These are phyloP conservation scores for Atractosteus spatula DNA, from an alignment of 2,113 vertebrate species.

Conservation along the genomic window DNA sequence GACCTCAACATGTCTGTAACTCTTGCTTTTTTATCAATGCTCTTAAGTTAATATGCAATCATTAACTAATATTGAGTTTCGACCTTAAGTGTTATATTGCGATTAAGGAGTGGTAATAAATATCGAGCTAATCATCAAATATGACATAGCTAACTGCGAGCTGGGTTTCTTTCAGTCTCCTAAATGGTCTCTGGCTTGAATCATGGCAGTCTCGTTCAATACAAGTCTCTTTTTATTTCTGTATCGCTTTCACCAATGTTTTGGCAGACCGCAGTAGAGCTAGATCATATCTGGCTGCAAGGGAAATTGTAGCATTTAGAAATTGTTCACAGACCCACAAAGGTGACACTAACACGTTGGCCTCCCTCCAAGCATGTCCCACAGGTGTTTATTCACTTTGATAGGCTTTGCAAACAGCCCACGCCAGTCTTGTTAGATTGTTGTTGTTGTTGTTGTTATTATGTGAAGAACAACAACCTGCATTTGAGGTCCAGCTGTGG, in stretches of 20 bases:
- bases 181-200: background rate
- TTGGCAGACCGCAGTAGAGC: background rate
- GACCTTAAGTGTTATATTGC: background rate
- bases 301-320: background rate
- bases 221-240: background rate
- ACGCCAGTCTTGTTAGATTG: too few species aligned
- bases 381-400: too few species aligned
- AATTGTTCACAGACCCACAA: constrained; percentile 1
- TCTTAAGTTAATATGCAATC: background rate
- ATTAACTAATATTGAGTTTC: background rate
- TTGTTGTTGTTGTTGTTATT: too few species aligned
- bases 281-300: constrained; percentile 14
- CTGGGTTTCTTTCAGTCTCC: background rate
- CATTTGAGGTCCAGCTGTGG: too few species aligned
- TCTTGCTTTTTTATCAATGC: background rate
- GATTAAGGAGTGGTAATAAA: background rate
- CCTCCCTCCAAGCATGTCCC: too few species aligned
- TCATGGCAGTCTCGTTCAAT: background rate
- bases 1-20: background rate
- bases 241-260: background rate
- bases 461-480: too few species aligned
- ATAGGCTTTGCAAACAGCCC: too few species aligned
- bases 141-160: background rate
- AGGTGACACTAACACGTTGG: background rate
- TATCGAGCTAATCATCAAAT: background rate